Evolutionary conservation across 2,113 vertebrate genomes (phyloP).

Genomic region (Coregonus clupeaformis): DNA sequence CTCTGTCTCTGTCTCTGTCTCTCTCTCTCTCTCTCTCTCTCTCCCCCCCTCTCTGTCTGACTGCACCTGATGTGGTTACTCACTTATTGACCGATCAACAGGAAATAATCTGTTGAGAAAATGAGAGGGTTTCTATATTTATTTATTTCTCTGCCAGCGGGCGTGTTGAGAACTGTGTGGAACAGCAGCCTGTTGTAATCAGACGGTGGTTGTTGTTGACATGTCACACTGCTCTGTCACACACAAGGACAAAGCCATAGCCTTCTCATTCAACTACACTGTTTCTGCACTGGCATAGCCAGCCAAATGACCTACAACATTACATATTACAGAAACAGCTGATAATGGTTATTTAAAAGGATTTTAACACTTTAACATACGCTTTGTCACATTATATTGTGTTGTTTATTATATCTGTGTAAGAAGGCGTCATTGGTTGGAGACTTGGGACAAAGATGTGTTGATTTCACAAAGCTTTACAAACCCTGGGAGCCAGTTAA

Average conservation of each 20-base stretch:
- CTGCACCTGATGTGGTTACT: conserved; percentile 45
- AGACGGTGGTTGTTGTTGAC: conserved; percentile 65
- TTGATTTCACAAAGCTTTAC: neutral
- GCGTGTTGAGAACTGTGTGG: no score
- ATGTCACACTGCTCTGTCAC: conserved; percentile 68
- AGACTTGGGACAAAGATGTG: no score
- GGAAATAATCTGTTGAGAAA: conserved; percentile 40
- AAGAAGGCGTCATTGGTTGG: no score
- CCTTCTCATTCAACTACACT: neutral
- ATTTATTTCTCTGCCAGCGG: no score
- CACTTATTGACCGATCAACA: conserved; percentile 70
- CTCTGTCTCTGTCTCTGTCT: conserved; percentile 30
- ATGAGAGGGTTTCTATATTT: conserved; percentile 60
- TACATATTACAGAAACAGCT: no score
- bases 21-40: conserved; percentile 29
- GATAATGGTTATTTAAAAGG: no score
- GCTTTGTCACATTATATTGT: no score
- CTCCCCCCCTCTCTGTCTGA: neutral
- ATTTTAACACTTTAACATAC: no score
- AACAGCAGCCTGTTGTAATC: conserved; percentile 62
- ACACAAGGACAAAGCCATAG: conserved; percentile 56
- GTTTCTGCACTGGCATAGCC: no score
- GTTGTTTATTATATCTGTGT: no score
- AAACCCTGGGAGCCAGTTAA: conserved; percentile 13
- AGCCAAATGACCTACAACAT: no score